These are phyloP conservation scores for Apamea crenata DNA, from an alignment of 2,888 invertebrate species.

Conservation along the genomic window DNA sequence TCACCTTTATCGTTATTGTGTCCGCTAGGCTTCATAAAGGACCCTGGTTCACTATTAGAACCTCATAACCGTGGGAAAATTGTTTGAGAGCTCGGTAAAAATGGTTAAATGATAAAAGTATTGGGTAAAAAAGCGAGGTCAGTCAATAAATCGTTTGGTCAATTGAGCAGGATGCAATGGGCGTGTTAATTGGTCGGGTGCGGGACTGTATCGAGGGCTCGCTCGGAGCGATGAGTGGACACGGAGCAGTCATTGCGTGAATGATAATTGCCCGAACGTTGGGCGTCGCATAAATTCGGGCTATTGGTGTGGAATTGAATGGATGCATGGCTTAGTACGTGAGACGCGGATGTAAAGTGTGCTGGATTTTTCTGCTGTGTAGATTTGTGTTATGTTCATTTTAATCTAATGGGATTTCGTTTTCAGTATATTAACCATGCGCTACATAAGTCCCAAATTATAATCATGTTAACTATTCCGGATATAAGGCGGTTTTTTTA, in stretches of 20 bases:
- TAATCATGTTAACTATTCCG: no score
- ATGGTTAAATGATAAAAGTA: conserved; percentile 66
- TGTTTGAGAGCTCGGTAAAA: conserved; percentile 60
- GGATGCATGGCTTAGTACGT: conserved; percentile 78
- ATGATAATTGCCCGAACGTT: conserved; percentile 86
- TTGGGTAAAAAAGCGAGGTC: conserved; percentile 70
- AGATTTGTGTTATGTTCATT: not conserved
- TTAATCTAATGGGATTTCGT: not conserved
- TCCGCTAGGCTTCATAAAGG: conserved; percentile 89
- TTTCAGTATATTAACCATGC: not conserved
- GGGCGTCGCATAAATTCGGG: conserved; percentile 80
- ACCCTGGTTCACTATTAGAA: conserved; percentile 87
- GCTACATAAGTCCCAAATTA: not conserved
- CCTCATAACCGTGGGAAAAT: conserved; percentile 90
- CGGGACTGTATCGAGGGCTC: conserved; percentile 72
- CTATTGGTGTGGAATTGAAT: conserved; percentile 84
- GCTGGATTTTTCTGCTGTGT: conserved; percentile 58
- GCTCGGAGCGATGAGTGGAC: conserved; percentile 79
- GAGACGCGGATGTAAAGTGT: conserved; percentile 50
- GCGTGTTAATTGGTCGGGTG: conserved; percentile 87
- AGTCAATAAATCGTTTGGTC: conserved; percentile 84
- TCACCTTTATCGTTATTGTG: conserved; percentile 90
- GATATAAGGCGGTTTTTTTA: no score
- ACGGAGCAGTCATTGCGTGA: conserved; percentile 84
- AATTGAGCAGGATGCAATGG: conserved; percentile 85